These are phyloP conservation scores for Euwallacea similis DNA, from an alignment of 1,140 invertebrate genomes.

Conservation along the genomic window DNA sequence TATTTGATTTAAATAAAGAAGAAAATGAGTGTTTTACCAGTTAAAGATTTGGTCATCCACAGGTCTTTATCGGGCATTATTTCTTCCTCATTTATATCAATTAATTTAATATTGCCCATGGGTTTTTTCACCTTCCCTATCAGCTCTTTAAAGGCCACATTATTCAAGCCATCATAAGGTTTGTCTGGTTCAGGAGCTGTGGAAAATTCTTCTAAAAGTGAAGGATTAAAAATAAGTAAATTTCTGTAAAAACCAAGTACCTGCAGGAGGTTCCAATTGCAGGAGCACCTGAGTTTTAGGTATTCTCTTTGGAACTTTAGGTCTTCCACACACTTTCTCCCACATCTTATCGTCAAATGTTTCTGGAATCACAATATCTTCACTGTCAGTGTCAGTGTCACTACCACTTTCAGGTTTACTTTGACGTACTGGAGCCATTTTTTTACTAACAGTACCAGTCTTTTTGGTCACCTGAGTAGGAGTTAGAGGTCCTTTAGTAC, in stretches of 20 bases:
- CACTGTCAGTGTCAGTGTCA: slow-evolving; percentile 46
- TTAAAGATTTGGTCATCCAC: slow-evolving; percentile 79
- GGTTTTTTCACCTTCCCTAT: slow-evolving; percentile 44
- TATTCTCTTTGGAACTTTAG: slow-evolving; percentile 34
- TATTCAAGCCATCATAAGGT: slow-evolving; percentile 51
- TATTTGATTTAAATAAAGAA: not conserved
- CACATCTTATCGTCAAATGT: slow-evolving; percentile 52
- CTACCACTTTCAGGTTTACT: slow-evolving; percentile 6
- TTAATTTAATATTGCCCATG: slow-evolving; percentile 45
- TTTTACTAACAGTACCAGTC: slow-evolving; percentile 14
- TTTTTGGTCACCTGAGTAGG: slow-evolving; percentile 6
- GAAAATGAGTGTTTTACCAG: slow-evolving; percentile 47
- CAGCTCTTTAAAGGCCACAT: slow-evolving; percentile 49
- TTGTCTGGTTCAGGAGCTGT: slow-evolving; percentile 49
- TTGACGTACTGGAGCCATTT: no score
- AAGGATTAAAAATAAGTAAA: not conserved
- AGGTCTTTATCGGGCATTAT: slow-evolving; percentile 77
- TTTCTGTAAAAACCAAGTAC: not conserved
- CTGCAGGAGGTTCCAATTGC: not conserved
- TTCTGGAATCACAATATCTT: slow-evolving; percentile 47
- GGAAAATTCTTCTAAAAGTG: slow-evolving; percentile 8
- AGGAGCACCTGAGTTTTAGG: not conserved
- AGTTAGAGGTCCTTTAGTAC: not conserved
- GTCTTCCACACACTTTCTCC: slow-evolving; percentile 49
- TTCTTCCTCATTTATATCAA: slow-evolving; percentile 83